Evolutionary conservation across 2,888 invertebrate species (phyloP), one percentile per base, ranked within the genome.

Genomic region (Azorinus chamasolen): DNA sequence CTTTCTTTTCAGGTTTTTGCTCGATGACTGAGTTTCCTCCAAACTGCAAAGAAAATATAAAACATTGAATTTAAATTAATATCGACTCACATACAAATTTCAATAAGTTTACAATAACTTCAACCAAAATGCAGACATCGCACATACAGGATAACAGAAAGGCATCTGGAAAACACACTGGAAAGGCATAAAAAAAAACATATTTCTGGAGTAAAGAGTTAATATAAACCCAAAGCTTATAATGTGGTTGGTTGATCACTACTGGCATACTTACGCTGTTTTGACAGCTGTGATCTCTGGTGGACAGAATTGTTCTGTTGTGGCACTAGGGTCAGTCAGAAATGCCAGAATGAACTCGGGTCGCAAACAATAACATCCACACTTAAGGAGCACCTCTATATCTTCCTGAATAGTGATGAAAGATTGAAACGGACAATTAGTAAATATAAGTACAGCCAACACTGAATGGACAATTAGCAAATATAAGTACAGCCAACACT

Each of bases 291-390:
- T 55, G 6, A 91, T 77, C 69, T 90, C 88, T 5, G 88, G 74
- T 18, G 89, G 88, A 46, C 72, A 84, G 70, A 70, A 91, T 20
- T 87, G 82, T 5, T 77, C 73, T 0, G 87, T 82, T 14, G 79
- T 51, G 2, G 86, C 87, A 10, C 77, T 51, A 2, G 90, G 88
- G 32, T 92, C 91, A 3, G 90, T 91, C 89, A 96, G 94, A 86
- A 94, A 95, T 0, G 95, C 94, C 78, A 95, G 95, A 2, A 96
- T 94, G 74, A 95, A 95, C 8, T 95, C 95, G 0, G 96, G 95
- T 10, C 94, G 94, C 61, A 96, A 94, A 41, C 96, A 95, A 0
- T 95, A 94, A 12, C 96, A 94, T 6, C 94, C 93, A 55, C 94
- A 93, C 0, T 93, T 92, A 0, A 94, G 92, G 20, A 96, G 93